Base-by-base conservation (phyloP, 2,888 invertebrate species). In the Eurois occulta region DNA sequence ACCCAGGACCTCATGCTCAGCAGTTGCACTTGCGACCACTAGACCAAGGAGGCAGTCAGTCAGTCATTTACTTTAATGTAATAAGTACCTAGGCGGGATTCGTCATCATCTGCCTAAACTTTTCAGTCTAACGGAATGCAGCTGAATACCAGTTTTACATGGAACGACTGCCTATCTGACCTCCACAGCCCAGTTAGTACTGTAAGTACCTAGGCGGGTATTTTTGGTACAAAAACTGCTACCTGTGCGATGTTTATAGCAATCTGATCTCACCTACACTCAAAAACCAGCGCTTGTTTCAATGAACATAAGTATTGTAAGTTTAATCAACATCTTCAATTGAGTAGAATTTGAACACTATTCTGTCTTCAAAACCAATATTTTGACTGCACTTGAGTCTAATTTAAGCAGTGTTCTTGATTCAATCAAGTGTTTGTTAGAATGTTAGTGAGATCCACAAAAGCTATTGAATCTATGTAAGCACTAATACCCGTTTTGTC, bases 311-410 rank as follows among this genome's bases (percentile, higher is more conserved):
- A n/a, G n/a, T n/a, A n/a, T 55, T 32, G 4, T 48, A 7, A 21
- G 58, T 60, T 18, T 2, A 18, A 18, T 52, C 16, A 21, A 65
- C 0, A 48, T 28, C 10, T 35, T 0, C 35, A 35, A 43, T 28
- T 28, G 24, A 46, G 35, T 48, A 55, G 55, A 58, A 18, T n/a
- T 58, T n/a, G 52, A 79, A 58, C 21, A 73, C 16, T 43, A 35
- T 46, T 13, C n/a, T 28, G 38, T 7, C 32, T 67, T n/a, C 16
- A 46, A 55, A 58, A 32, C 8, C 2, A 72, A 66, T 82, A 82
- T 81, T 81, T 82, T 11, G 7, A 58, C 11, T 58, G 55, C 24
- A 55, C 67, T 82, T 71, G 7, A 43, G 21, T 46, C 8, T 16
- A 16, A 55, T 52, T 32, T 24, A 46, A 60, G n/a, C 24, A 48